Percentiles rank a stretch among this genome's conserved stretches.
Evolutionary conservation across 2,113 vertebrate species (phyloP).

Genomic region (Megatriorchis doriae): DNA sequence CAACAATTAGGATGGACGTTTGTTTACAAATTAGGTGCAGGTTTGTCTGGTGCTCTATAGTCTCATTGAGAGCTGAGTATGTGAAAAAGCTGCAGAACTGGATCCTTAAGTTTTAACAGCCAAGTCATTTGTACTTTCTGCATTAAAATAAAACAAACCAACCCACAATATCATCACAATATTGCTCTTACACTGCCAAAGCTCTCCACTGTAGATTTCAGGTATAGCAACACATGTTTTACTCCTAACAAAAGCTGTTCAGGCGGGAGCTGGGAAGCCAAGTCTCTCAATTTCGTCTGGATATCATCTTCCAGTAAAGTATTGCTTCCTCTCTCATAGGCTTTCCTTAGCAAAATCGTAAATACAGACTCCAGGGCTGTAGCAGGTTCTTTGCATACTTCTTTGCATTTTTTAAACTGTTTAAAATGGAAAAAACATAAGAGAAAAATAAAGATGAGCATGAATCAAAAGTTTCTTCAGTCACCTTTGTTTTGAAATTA

Average conservation of each 20-base stretch:
- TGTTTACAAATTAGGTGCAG: neutral
- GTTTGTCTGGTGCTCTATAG: neutral
- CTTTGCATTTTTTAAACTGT: conserved; percentile 65
- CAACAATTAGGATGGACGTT: neutral
- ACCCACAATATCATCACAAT: neutral
- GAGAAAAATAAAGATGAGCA: neutral
- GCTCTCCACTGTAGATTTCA: conserved; percentile 81
- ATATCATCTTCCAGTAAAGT: conserved; percentile 23
- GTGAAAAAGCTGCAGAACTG: neutral
- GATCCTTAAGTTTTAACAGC: neutral
- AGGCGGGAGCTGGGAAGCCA: conserved; percentile 49
- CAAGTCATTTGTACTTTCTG: neutral
- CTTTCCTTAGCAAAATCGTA: conserved; percentile 67
- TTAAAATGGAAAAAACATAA: neutral
- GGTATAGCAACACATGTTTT: conserved; percentile 85
- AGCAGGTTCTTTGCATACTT: neutral
- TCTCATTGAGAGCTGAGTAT: neutral
- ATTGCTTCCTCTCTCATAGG: conserved; percentile 65
- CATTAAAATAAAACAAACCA: neutral
- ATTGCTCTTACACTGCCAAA: conserved; percentile 74
- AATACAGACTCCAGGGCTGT: conserved; percentile 50
- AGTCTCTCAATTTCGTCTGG: conserved; percentile 55
- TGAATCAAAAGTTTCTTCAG: neutral
- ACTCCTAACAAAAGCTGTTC: conserved; percentile 67
- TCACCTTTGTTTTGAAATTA: neutral